Evolutionary conservation across 2,888 invertebrate genomes (phyloP), one percentile per base, ranked within the genome.

Genomic region (Blera fallax): DNA sequence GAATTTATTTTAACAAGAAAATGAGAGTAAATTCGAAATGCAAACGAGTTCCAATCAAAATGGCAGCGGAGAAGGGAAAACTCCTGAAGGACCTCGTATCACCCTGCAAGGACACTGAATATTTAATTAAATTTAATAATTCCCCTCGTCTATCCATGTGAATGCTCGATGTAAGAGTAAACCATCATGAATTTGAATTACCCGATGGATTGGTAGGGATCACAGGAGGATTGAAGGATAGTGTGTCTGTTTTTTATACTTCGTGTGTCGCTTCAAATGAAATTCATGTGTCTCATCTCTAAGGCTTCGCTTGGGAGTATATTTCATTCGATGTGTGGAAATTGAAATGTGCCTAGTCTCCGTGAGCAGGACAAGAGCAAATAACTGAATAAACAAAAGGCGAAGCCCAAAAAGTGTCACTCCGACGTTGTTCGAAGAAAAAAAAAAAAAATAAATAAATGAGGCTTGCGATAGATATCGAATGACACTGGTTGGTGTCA

Each of bases 91-190:
- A 64, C 64, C 62, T 60, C 45, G n/a, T 54, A 34, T 76, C 81
- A 10, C 24, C 70, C 29, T 27, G 48, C 6, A 78, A 34, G 62
- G 72, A 79, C 64, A 77, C 76, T 85, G 81, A 76, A 77, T 85
- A 77, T 81, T 85, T 85, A 85, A 85, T 81, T 85, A 77, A 81
- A 85, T 81, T 81, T 85, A 85, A 85, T 85, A 85, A 81, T 70
- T 81, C 48, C 64, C 43, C 2, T 4, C 14, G 7, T 27, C 14
- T 24, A 1, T 32, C 7, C 14, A 18, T 48, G 32, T 18, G 29
- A n/a, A 32, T 56, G 1, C 34, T 58, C 8, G 64, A 43, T 58
- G 77, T 62, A 70, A 65, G 43, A 52, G 69, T 72, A 70, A 72
- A 76, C 76, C 58, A 60, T 76, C 84, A 85, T 85, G 70, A 81